Evolutionary conservation across 2,113 vertebrate genomes (phyloP).

Genomic region (Lutjanus erythropterus): DNA sequence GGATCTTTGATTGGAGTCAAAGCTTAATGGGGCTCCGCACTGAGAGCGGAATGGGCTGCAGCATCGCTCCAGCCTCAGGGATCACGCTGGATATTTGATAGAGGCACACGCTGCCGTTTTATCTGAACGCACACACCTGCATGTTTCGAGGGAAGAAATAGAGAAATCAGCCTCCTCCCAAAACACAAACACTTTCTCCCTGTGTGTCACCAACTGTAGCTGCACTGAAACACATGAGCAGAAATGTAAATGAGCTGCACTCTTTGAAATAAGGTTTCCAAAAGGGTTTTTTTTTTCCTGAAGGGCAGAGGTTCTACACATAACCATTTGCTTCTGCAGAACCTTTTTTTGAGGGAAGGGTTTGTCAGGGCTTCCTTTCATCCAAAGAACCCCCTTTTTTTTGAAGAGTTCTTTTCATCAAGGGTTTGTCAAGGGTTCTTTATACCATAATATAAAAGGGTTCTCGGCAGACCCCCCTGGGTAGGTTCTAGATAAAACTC

Average conservation of each 20-base stretch:
- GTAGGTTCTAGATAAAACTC: too few species aligned
- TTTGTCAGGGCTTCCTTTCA: too few species aligned
- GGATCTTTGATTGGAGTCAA: slow-evolving; percentile 66
- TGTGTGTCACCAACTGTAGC: neutral
- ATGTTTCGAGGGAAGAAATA: slow-evolving; percentile 4
- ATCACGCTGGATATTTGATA: slow-evolving; percentile 41
- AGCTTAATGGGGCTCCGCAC: slow-evolving; percentile 53
- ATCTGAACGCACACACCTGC: slow-evolving; percentile 26
- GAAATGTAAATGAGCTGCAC: slow-evolving; percentile 20
- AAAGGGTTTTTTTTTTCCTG: too few species aligned
- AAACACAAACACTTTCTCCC: neutral
- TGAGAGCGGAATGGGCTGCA: slow-evolving; percentile 54
- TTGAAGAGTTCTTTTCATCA: too few species aligned
- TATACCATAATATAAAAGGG: too few species aligned
- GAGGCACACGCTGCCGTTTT: neutral
- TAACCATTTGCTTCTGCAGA: too few species aligned
- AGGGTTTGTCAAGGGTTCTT: too few species aligned
- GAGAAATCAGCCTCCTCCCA: slow-evolving; percentile 4
- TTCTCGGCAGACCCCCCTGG: too few species aligned
- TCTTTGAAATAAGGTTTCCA: too few species aligned
- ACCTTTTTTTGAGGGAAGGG: too few species aligned
- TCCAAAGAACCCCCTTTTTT: too few species aligned
- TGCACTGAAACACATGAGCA: neutral
- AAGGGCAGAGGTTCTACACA: too few species aligned
- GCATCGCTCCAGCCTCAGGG: slow-evolving; percentile 43